phyloP scores from a whole-genome alignment of 1,140 invertebrate genomes.

The Vanessa tameamea region DNA sequence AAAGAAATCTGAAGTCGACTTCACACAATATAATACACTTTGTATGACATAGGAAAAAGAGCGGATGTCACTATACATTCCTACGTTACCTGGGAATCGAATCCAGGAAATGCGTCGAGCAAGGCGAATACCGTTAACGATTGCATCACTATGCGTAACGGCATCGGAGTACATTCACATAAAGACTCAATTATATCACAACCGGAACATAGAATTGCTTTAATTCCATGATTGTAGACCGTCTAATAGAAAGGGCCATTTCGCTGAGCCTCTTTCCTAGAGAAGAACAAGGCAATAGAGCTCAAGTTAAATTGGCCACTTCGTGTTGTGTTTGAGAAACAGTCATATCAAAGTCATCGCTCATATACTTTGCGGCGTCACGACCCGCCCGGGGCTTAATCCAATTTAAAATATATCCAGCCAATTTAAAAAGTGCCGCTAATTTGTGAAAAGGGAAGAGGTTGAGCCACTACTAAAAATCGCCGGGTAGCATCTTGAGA shows the following conservation, averaged over 20 bases:
- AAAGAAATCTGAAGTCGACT: not conserved
- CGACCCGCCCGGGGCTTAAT: conserved; percentile 68
- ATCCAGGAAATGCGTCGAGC: conserved; percentile 68
- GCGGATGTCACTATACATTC: conserved; percentile 45
- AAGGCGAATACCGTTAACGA: conserved; percentile 44
- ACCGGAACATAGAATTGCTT: conserved; percentile 70
- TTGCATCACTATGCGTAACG: conserved; percentile 63
- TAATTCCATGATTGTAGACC: conserved; percentile 66
- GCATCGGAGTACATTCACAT: conserved; percentile 56
- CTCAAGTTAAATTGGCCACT: conserved; percentile 41
- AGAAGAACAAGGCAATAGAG: conserved; percentile 35
- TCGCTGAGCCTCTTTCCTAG: conserved; percentile 37
- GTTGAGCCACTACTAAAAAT: conserved; percentile 50
- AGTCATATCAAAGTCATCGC: conserved; percentile 64
- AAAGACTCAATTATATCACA: conserved; percentile 60
- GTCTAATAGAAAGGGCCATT: conserved; percentile 45
- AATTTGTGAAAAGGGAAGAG: conserved; percentile 47
- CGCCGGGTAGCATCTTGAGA: conserved; percentile 53
- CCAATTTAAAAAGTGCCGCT: conserved; percentile 61
- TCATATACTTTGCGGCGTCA: conserved; percentile 75
- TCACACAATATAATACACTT: not conserved
- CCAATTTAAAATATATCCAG: conserved; percentile 74
- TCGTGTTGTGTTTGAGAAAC: conserved; percentile 23
- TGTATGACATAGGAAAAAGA: conserved; percentile 16
- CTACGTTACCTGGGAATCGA: conserved; percentile 58